Conservation (phyloP, 2,888 invertebrate species). For the Synanthedon tipuliformis region DNA sequence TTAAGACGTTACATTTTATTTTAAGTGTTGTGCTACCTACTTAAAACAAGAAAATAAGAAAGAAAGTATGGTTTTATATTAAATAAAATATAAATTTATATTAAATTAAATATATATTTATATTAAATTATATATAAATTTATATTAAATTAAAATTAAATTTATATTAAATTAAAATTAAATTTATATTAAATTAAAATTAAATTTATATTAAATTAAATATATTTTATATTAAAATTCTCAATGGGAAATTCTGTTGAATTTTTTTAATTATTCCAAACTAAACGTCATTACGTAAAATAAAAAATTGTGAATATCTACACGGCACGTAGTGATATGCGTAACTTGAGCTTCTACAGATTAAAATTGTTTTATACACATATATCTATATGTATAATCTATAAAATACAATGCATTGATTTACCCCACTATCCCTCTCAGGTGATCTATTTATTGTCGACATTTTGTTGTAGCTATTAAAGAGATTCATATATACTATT, state of each 20-base stretch:
- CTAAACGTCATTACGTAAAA: slow-evolving; percentile 4
- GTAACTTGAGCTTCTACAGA: slow-evolving; percentile 62
- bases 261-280: slow-evolving; percentile 25
- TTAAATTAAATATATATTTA: too few relatives aligned
- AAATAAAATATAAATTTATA: too few relatives aligned
- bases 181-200: too few relatives aligned
- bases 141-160: too few relatives aligned
- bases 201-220: too few relatives aligned
- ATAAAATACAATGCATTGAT: slow-evolving; percentile 22
- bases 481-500: slow-evolving; percentile 46
- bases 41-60: too few relatives aligned
- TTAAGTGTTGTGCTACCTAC: too few relatives aligned
- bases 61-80: too few relatives aligned
- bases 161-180: too few relatives aligned
- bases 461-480: slow-evolving; percentile 64
- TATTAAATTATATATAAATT: too few relatives aligned
- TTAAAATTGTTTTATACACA: slow-evolving; percentile 64
- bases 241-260: background rate
- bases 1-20: too few relatives aligned
- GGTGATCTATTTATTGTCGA: slow-evolving; percentile 33
- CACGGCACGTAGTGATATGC: slow-evolving; percentile 67
- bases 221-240: too few relatives aligned
- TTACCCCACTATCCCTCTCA: slow-evolving; percentile 27
- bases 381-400: slow-evolving; percentile 22
- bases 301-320: slow-evolving; percentile 39